Conservation (phyloP, 2,797 vertebrate species). For the Simalia tracyae region DNA sequence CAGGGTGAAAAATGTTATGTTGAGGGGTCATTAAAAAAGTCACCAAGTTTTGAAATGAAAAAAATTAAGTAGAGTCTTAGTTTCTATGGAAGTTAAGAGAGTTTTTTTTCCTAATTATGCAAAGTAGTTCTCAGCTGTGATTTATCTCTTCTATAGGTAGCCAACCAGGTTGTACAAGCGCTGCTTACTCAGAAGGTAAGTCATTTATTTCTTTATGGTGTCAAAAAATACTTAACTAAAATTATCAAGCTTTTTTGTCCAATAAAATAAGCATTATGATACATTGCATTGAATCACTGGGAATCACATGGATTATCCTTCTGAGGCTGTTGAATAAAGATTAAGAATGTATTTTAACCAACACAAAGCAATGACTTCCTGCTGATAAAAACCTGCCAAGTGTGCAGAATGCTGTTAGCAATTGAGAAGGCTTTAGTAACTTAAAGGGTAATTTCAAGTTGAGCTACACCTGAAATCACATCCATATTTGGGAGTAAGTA, state of each 20-base stretch:
- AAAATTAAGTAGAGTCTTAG: background rate
- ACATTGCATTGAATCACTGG: background rate
- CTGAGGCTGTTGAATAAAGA: background rate
- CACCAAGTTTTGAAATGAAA: background rate
- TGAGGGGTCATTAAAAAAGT: background rate
- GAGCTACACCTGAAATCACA: background rate
- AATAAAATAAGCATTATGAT: background rate
- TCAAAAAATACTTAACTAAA: background rate
- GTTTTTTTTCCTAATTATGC: background rate
- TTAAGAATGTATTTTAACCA: background rate
- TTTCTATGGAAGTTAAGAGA: background rate
- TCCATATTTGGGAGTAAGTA: background rate
- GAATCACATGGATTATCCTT: background rate
- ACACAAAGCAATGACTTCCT: background rate
- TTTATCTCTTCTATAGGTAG: conserved; percentile 80
- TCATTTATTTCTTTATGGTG: conserved; percentile 20
- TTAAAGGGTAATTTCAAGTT: background rate
- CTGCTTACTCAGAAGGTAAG: conserved; percentile 94
- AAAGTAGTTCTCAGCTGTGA: background rate
- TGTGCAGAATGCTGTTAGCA: background rate
- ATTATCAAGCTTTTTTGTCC: background rate
- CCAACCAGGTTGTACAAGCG: conserved; percentile 93
- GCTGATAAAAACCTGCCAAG: background rate
- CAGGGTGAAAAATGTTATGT: conserved; percentile 10
- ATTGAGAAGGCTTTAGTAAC: background rate